Evolutionary conservation across 2,888 invertebrate species (phyloP), one percentile per base, ranked within the genome.

Genomic region (Drosophila heteroneura): DNA sequence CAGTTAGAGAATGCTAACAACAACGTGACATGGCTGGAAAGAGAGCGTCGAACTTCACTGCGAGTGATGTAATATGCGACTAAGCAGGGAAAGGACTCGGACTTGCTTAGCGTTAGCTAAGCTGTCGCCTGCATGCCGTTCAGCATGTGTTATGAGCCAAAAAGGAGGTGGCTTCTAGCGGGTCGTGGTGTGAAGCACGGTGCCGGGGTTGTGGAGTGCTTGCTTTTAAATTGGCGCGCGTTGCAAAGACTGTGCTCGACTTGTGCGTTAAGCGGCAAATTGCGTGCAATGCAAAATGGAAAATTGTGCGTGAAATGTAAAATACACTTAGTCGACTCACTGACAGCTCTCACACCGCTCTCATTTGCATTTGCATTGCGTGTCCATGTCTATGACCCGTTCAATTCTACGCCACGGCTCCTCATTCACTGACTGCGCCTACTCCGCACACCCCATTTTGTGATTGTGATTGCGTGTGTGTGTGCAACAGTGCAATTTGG

Each of bases 251-350:
- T 58, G 64, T 65, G 70, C 62, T 56, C 54, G 64, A 74, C 67
- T 75, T 78, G 66, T 62, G 67, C 69, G 71, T 74, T 87, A 89
- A 90, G 85, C 89, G 85, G 72, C 78, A 79, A 82, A 89, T 91
- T 89, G 92, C 91, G 92, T 91, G 92, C 83, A 76, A 80, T 79
- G 87, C 80, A 90, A 90, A 88, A 85, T 79, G 87, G 83, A 91
- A 90, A 88, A 91, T 90, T 91, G 91, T 90, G 91, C 91, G 91
- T 91, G 86, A 91, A 91, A 89, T 91, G 91, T 90, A 83, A 91
- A 91, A 83, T 90, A 84, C 82, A 84, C 79, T 73, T 57, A 49
- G 22, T 44, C 49, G 19, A 52, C 37, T 41, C 64, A 74, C 60
- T 70, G 66, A 56, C 71, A 71, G 63, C 59, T 26, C 47, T 47